These are phyloP conservation scores for Sebastes hopkinsi DNA, from an alignment of 2,797 vertebrate genomes.

Conservation along the genomic window DNA sequence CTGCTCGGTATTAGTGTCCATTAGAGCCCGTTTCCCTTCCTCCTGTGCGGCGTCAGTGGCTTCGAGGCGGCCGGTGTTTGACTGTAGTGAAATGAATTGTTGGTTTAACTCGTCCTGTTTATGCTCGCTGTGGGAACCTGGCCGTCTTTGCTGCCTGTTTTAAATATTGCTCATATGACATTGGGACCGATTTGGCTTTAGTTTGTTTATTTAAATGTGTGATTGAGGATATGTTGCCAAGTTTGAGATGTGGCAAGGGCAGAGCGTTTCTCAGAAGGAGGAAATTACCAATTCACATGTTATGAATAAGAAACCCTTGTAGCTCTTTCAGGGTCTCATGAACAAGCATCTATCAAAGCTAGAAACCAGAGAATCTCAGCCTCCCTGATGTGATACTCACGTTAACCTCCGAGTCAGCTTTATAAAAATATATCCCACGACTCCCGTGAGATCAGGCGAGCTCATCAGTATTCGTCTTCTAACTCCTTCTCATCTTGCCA, in stretches of 20 bases:
- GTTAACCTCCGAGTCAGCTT: not conserved
- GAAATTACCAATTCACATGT: slow-evolving; percentile 8
- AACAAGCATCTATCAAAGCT: slow-evolving; percentile 10
- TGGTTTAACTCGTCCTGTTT: slow-evolving; percentile 29
- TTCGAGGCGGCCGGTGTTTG: slow-evolving; percentile 3
- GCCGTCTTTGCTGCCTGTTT: slow-evolving; percentile 32
- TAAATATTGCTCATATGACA: slow-evolving; percentile 45
- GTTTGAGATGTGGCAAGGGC: slow-evolving; percentile 17
- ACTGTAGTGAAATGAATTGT: slow-evolving; percentile 51
- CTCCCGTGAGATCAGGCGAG: not conserved
- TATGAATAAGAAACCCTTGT: not conserved
- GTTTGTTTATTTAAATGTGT: slow-evolving; percentile 67
- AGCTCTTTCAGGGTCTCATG: slow-evolving; percentile 7
- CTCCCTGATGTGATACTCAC: not conserved
- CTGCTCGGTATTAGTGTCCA: slow-evolving; percentile 41
- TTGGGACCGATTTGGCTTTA: slow-evolving; percentile 44
- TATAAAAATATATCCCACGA: not conserved
- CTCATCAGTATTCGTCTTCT: slow-evolving; percentile 18
- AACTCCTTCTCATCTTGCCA: not conserved
- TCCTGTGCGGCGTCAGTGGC: slow-evolving; percentile 26
- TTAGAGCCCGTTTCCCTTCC: slow-evolving; percentile 30
- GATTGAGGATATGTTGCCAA: not conserved
- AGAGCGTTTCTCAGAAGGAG: slow-evolving; percentile 4
- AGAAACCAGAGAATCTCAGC: slow-evolving; percentile 8
- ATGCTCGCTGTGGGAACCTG: not conserved